These are phyloP conservation scores for Octodonta nipae DNA, from an alignment of 2,888 invertebrate genomes.

Conservation along the genomic window DNA sequence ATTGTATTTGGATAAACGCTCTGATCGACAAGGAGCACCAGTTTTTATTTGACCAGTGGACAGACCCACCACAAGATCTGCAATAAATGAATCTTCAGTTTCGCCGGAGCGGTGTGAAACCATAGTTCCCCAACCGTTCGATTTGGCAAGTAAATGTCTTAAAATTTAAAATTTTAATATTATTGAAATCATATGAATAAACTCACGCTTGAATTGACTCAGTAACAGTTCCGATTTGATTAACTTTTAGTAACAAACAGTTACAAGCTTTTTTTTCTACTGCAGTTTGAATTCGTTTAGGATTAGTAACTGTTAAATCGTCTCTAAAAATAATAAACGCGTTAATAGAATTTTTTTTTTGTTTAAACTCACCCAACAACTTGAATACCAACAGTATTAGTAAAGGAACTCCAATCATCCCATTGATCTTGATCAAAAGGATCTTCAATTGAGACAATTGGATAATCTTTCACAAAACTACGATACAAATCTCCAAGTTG, in stretches of 20 bases:
- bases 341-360: no score
- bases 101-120: constrained; percentile 95
- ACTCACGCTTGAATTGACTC: no score
- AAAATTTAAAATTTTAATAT: no score
- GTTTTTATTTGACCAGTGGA: constrained; percentile 97
- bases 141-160: constrained; percentile 79
- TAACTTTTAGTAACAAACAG: constrained; percentile 85
- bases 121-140: constrained; percentile 96
- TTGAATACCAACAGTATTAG: constrained; percentile 64
- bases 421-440: constrained; percentile 99
- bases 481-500: constrained; percentile 76
- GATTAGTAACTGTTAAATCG: constrained; percentile 90
- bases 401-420: constrained; percentile 81
- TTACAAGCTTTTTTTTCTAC: no score
- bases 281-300: constrained; percentile 83
- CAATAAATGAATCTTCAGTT: constrained; percentile 98
- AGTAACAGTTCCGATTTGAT: constrained; percentile 77
- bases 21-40: constrained; percentile 97
- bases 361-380: no score
- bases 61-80: constrained; percentile 96
- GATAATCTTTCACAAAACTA: constrained; percentile 81
- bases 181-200: no score
- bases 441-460: constrained; percentile 94
- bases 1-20: constrained; percentile 95
- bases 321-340: no score